These are phyloP conservation scores for Psittacula cyanocephala DNA, from an alignment of 2,113 vertebrate genomes.

Conservation along the genomic window DNA sequence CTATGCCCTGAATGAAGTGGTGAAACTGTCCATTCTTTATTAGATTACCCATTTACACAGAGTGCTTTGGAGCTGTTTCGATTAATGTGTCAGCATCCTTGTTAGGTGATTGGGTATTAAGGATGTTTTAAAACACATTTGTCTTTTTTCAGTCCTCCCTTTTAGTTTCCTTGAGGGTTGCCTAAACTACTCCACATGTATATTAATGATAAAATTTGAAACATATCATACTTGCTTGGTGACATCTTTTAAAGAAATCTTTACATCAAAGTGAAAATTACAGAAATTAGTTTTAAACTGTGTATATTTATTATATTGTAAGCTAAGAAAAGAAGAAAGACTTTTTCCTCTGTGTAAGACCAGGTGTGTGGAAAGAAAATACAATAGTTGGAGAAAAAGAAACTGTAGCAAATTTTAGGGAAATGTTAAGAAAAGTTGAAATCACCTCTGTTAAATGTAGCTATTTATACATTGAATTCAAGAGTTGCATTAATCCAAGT, in stretches of 20 bases:
- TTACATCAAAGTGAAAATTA: neutral
- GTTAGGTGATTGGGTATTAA: neutral
- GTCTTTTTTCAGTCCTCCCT: neutral
- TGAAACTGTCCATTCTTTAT: neutral
- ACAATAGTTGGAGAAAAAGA: neutral
- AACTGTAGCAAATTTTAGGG: neutral
- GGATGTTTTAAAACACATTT: neutral
- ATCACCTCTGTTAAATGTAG: neutral
- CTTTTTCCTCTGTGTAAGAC: neutral
- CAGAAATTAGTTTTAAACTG: neutral
- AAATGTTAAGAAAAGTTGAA: neutral
- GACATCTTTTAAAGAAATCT: neutral
- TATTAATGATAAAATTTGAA: neutral
- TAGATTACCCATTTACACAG: accelerated
- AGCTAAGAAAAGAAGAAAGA: neutral
- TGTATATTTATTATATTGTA: neutral
- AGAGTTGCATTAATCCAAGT: neutral
- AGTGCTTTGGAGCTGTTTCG: neutral
- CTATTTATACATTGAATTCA: neutral
- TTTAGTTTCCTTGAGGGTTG: neutral
- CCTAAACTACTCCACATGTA: neutral
- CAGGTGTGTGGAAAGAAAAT: neutral
- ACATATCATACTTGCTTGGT: neutral
- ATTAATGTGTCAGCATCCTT: neutral
- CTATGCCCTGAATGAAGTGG: neutral